Percentiles rank a stretch among this genome's conserved stretches.
Evolutionary conservation across 2,888 invertebrate species (phyloP).

Genomic region (Tenthredo livida): DNA sequence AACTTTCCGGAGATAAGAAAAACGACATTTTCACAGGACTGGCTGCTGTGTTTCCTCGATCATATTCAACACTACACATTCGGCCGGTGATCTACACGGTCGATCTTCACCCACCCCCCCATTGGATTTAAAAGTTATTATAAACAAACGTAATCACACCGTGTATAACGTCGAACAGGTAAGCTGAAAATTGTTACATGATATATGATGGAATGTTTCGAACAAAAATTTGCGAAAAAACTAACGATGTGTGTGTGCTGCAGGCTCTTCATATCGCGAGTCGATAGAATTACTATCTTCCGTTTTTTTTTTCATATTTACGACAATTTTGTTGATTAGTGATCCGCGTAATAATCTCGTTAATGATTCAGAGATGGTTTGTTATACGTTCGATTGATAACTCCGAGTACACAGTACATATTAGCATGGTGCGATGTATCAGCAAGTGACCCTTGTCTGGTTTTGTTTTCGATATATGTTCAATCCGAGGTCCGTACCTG

Average conservation of each 20-base stretch:
- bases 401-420: not conserved
- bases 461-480: constrained; percentile 2
- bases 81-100: not conserved
- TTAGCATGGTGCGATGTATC: not conserved
- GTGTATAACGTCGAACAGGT: not conserved
- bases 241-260: too few species aligned
- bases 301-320: too few species aligned
- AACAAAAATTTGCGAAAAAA: not conserved
- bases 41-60: not conserved
- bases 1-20: not conserved
- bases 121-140: constrained; percentile 11
- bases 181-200: not conserved
- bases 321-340: too few species aligned
- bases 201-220: not conserved
- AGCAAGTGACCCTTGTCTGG: not conserved
- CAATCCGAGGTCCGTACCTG: not conserved
- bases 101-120: not conserved
- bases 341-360: not conserved
- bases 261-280: too few species aligned
- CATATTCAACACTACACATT: not conserved
- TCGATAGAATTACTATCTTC: too few species aligned
- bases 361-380: not conserved
- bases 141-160: not conserved
- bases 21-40: not conserved
- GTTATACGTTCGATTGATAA: not conserved